Evolutionary conservation across 2,888 invertebrate species (phyloP).

Genomic region (Perithous albicinctus): DNA sequence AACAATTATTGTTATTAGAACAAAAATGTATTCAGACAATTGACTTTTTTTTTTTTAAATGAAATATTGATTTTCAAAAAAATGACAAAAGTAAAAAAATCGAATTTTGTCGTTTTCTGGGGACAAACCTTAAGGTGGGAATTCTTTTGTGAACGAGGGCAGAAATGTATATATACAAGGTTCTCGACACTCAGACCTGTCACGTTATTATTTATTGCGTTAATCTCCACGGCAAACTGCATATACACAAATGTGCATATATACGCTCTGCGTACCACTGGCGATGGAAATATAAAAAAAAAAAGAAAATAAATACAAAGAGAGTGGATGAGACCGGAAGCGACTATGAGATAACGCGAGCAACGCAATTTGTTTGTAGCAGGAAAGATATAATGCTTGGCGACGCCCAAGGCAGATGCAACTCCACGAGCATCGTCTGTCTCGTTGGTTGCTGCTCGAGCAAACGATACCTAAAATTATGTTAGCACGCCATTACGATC

Average conservation of each 20-base stretch:
- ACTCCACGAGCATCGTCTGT: constrained; percentile 52
- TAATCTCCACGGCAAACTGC: constrained; percentile 69
- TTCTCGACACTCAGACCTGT: constrained; percentile 17
- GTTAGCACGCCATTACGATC: neutral
- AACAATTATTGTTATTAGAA: too few relatives aligned
- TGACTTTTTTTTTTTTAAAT: too few relatives aligned
- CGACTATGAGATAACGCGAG: constrained; percentile 71
- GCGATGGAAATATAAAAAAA: constrained; percentile 46
- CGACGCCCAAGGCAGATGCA: constrained; percentile 67
- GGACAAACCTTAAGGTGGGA: constrained; percentile 9
- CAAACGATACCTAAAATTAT: constrained; percentile 42
- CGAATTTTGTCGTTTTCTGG: too few relatives aligned
- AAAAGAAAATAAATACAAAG: constrained; percentile 51
- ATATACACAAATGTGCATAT: constrained; percentile 10
- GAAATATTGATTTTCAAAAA: too few relatives aligned
- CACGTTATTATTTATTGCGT: constrained; percentile 71
- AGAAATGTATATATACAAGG: constrained; percentile 27
- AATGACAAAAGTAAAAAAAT: too few relatives aligned
- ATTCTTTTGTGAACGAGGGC: neutral
- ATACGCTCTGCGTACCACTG: constrained; percentile 26
- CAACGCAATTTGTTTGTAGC: constrained; percentile 73
- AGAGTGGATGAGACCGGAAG: constrained; percentile 62
- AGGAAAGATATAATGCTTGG: constrained; percentile 70
- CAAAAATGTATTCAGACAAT: too few relatives aligned
- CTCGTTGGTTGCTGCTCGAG: constrained; percentile 39